Evolutionary conservation across 1,140 invertebrate genomes (phyloP), one percentile per base, ranked within the genome.

Genomic region (Listronotus oregonensis): DNA sequence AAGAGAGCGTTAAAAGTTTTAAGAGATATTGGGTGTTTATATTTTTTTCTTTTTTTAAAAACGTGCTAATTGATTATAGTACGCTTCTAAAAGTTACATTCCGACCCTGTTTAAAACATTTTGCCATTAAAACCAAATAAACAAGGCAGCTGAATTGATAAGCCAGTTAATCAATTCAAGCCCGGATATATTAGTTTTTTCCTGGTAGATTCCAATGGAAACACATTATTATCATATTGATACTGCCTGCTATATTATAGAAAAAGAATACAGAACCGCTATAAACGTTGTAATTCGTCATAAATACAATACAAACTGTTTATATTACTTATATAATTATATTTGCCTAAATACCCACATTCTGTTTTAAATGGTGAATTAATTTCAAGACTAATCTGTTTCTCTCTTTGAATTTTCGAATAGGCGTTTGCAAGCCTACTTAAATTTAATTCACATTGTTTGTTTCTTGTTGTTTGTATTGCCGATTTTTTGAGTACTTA

Each of bases 171-270:
- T 59, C 57, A 59, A 49, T 49, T 49, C 46, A 49, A 31, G 27
- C 43, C 57, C 57, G 57, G 57, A 59, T 59, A 59, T 51, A 59
- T 59, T 59, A 59, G 57, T 59, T 59, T 59, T 54, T 57, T 59
- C 43, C 57, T 49, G 57, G 57, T 31, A 34, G 57, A 59, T 59
- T 59, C 47, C 44, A 57, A 57, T 39, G 55, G 44, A 32, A 39
- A 27, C 44, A n/a, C 21, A 46, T 59, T 59, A 37, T 37, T 49
- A 49, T 59, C 27, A 59, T 59, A 59, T 15, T 57, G 42, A 57
- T 31, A 44, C 40, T 31, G 43, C 18, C 18, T 42, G 50, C 7
- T 5, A 52, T 52, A 52, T 11, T 21, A n/a, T 34, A 27, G 5
- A 27, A 27, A 5, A 27, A 5, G 5, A 27, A 27, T 52, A 17